Conservation (phyloP, 2,797 vertebrate genomes). For the Leucoraja ocellata region DNA sequence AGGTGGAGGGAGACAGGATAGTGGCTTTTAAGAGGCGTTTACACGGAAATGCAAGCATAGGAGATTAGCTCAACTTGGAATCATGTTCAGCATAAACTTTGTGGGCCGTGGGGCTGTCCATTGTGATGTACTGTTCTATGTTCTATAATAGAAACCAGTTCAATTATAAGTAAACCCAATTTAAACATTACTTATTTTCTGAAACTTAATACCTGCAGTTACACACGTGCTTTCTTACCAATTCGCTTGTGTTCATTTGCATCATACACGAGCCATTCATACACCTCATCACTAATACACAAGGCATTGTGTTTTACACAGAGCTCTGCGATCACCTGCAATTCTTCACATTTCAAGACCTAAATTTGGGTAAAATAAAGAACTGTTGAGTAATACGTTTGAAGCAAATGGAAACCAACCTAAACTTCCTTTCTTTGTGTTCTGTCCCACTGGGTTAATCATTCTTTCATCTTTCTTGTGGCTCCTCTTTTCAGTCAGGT, state of each 20-base stretch:
- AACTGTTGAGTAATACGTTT: background rate
- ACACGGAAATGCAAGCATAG: too few species aligned
- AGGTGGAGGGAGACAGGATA: too few species aligned
- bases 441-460: background rate
- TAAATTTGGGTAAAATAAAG: conserved; percentile 46
- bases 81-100: too few species aligned
- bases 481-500: background rate
- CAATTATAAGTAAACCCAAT: too few species aligned
- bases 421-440: conserved; percentile 1
- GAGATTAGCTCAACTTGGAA: too few species aligned
- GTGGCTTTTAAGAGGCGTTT: too few species aligned
- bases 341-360: conserved; percentile 76
- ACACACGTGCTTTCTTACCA: conserved; percentile 56
- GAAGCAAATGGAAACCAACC: background rate
- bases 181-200: too few species aligned
- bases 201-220: background rate
- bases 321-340: conserved; percentile 76
- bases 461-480: conserved; percentile 2
- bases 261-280: conserved; percentile 87
- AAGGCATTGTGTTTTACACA: conserved; percentile 77
- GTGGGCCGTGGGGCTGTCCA: too few species aligned
- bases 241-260: conserved; percentile 75
- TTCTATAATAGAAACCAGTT: too few species aligned
- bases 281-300: conserved; percentile 88
- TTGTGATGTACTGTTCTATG: too few species aligned